Percentiles rank a stretch among this genome's conserved stretches.
These are phyloP conservation scores for Xestoiulus laeticollis DNA, from an alignment of 2,888 invertebrate species.

Conservation along the genomic window DNA sequence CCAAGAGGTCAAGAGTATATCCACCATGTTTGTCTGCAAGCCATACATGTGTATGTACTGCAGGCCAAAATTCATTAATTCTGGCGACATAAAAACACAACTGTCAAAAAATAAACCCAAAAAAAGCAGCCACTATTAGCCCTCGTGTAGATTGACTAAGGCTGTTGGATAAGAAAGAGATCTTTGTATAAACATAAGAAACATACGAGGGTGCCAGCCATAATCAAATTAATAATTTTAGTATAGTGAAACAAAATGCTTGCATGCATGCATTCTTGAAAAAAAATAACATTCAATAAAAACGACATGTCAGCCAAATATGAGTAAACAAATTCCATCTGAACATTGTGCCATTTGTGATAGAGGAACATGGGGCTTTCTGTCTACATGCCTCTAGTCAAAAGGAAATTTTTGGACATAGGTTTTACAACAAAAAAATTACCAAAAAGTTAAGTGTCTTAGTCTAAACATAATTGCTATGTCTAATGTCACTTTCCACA, in stretches of 20 bases:
- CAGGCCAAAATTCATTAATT: constrained; percentile 21
- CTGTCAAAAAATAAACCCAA: not conserved
- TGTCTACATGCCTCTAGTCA: too few relatives aligned
- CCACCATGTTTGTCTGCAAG: not conserved
- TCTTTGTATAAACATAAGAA: not conserved
- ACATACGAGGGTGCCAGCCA: not conserved
- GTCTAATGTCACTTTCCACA: too few relatives aligned
- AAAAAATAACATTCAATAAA: not conserved
- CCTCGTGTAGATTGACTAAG: not conserved
- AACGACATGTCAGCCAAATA: not conserved
- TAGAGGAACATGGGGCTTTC: too few relatives aligned
- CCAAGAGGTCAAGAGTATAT: constrained; percentile 23
- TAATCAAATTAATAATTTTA: not conserved
- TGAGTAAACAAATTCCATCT: too few relatives aligned
- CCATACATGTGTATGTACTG: not conserved
- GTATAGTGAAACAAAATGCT: not conserved
- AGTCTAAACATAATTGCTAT: too few relatives aligned
- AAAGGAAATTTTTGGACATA: too few relatives aligned
- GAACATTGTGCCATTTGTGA: too few relatives aligned
- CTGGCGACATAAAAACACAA: constrained; percentile 13
- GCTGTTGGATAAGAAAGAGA: not conserved
- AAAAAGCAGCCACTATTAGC: not conserved
- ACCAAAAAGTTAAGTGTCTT: too few relatives aligned
- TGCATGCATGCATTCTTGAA: not conserved
- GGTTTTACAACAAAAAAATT: too few relatives aligned